These are phyloP conservation scores for Craterocephalus amniculus DNA, from an alignment of 2,797 vertebrate genomes.

Conservation along the genomic window DNA sequence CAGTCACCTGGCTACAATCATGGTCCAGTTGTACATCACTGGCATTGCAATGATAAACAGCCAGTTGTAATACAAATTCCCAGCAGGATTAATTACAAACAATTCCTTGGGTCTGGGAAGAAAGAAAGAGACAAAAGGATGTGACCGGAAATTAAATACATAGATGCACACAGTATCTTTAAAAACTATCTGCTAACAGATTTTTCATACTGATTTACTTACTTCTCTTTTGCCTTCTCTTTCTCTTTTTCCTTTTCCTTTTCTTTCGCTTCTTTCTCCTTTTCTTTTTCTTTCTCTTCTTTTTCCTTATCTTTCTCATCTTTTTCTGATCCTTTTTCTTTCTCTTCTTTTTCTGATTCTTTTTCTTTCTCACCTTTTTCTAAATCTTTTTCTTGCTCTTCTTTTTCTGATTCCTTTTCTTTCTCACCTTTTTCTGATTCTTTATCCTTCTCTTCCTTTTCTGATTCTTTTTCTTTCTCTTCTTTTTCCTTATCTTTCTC, in stretches of 20 bases:
- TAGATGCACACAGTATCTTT: neutral
- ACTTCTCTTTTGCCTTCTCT: conserved; percentile 63
- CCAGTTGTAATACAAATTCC: conserved; percentile 94
- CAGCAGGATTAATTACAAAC: conserved; percentile 91
- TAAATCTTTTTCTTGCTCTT: conserved; percentile 46
- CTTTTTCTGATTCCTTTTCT: conserved; percentile 56
- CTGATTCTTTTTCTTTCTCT: conserved; percentile 46
- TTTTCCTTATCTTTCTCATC: conserved; percentile 8
- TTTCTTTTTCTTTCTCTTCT: conserved; percentile 65
- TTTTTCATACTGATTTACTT: conserved; percentile 9
- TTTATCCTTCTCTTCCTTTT: conserved; percentile 58
- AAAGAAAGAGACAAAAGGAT: conserved; percentile 7
- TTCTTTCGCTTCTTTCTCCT: conserved; percentile 74
- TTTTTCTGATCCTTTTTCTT: neutral
- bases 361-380: neutral
- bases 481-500: conserved; percentile 39
- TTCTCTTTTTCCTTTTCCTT: conserved; percentile 73
- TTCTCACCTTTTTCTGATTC: conserved; percentile 77
- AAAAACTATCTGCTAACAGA: neutral
- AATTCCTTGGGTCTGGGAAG: conserved; percentile 81
- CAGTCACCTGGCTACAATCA: conserved; percentile 93
- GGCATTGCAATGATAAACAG: conserved; percentile 93
- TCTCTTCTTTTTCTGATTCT: conserved; percentile 49
- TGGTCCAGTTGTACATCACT: conserved; percentile 99
- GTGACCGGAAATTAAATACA: neutral